phyloP scores from a whole-genome alignment of 2,888 invertebrate species.

The Chrysolina americana region DNA sequence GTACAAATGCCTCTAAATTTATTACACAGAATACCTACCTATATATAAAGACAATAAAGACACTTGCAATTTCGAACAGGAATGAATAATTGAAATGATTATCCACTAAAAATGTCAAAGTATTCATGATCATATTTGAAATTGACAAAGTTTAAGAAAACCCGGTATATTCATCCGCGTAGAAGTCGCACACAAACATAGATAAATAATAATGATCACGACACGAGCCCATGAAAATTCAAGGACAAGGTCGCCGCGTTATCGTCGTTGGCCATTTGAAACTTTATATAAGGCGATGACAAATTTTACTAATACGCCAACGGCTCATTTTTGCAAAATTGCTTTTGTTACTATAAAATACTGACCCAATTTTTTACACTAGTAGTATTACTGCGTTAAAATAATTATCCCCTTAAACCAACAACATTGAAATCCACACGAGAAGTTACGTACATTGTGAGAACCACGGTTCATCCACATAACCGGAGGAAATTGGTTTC shows the following conservation, averaged over 20 bases:
- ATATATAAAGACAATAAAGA: too few relatives aligned
- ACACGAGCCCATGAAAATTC: slow-evolving; percentile 57
- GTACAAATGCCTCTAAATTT: too few relatives aligned
- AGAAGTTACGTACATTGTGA: too few relatives aligned
- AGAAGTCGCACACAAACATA: slow-evolving; percentile 31
- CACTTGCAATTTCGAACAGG: too few relatives aligned
- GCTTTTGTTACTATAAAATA: not conserved
- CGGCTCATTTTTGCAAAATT: not conserved
- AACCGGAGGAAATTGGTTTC: too few relatives aligned
- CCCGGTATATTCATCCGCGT: slow-evolving; percentile 12
- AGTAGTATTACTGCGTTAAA: not conserved
- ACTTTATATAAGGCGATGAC: slow-evolving; percentile 57
- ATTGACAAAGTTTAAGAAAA: not conserved
- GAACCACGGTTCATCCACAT: too few relatives aligned
- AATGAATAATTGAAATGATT: too few relatives aligned
- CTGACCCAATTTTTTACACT: not conserved
- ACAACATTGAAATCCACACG: too few relatives aligned
- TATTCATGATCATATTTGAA: not conserved
- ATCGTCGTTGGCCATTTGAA: slow-evolving; percentile 55
- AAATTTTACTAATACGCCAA: slow-evolving; percentile 42
- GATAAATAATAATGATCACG: slow-evolving; percentile 53
- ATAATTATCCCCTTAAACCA: too few relatives aligned
- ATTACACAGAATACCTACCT: too few relatives aligned
- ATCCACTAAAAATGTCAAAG: not conserved
- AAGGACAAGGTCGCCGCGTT: slow-evolving; percentile 60